Evolutionary conservation across 1,140 invertebrate genomes (phyloP).

Genomic region (Calephelis virginiensis): DNA sequence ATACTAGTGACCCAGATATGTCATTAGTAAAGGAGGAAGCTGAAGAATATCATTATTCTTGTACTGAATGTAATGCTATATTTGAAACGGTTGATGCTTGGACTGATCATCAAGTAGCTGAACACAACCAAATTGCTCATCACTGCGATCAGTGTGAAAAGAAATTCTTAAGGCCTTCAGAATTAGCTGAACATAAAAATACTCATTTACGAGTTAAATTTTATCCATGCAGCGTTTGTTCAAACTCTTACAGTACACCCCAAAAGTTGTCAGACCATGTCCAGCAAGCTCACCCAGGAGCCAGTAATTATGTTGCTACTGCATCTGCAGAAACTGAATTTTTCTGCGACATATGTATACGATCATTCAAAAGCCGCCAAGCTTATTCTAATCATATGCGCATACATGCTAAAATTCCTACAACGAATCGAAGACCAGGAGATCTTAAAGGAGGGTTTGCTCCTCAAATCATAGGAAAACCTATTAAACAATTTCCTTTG

Average conservation of each 20-base stretch:
- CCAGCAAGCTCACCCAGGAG: conserved; percentile 64
- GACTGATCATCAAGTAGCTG: conserved; percentile 78
- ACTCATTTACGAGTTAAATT: conserved; percentile 83
- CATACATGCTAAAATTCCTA: conserved; percentile 74
- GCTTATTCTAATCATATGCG: conserved; percentile 78
- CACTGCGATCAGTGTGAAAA: conserved; percentile 82
- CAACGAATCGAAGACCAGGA: conserved; percentile 67
- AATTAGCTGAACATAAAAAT: conserved; percentile 82
- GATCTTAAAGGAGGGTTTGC: conserved; percentile 51
- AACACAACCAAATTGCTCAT: conserved; percentile 74
- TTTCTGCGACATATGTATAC: conserved; percentile 72
- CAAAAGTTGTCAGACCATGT: conserved; percentile 79
- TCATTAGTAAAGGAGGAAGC: conserved; percentile 70
- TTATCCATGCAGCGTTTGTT: conserved; percentile 80
- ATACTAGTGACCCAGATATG: conserved; percentile 55
- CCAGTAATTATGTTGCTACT: conserved; percentile 1
- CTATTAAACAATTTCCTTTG: conserved; percentile 52
- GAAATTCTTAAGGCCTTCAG: conserved; percentile 79
- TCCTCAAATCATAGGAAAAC: conserved; percentile 67
- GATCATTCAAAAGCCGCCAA: conserved; percentile 74
- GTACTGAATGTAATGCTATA: conserved; percentile 79
- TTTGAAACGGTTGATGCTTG: conserved; percentile 77
- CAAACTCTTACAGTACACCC: conserved; percentile 81
- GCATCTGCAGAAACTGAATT: conserved; percentile 54
- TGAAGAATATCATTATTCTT: conserved; percentile 77